Base-by-base conservation (phyloP, 2,888 invertebrate species). In the Cataglyphis cursor region DNA sequence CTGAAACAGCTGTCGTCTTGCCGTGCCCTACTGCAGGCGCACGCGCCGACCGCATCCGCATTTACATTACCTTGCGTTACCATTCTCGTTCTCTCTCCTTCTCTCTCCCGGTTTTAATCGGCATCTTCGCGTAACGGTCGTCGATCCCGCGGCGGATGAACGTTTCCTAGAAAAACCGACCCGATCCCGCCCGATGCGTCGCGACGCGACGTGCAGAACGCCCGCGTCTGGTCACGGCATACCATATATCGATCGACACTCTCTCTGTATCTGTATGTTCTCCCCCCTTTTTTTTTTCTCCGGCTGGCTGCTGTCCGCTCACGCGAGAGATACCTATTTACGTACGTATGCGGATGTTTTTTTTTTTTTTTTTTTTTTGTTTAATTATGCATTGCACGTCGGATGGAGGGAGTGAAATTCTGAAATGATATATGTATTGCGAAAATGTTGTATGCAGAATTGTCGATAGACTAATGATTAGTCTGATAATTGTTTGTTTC, bases 1-100 rank as follows among this genome's bases (percentile, higher is more conserved):
- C 92, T 92, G 91, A 91, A 94, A 93, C 94, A 94, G 94, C 94
- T 94, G 94, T 94, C 94, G 93, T 91, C 92, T 91, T 92, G 92
- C 88, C 92, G 91, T 93, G 91, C 91, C 91, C 92, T 92, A 92
- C 88, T 92, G 91, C 92, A 92, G 91, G 92, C 92, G 91, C 92
- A 92, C 93, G 93, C 93, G 92, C 93, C 93, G 93, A 93, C 93
- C 93, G 92, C 92, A 88, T 93, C 92, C 93, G 91, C 93, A 91
- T 93, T 92, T 92, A 88, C 89, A 90, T 92, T 91, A 91, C 91
- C 90, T 90, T 88, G 89, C 89, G 88, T 88, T 87, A 90, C 90
- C 88, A 90, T 89, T 89, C 70, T 78, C 89, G 89, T 86, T 68
- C 81, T 83, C 74, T 51, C 62, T 62, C n/a, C 1, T 28, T 15